Percentiles rank a stretch among this genome's conserved stretches.
phyloP scores from a whole-genome alignment of 2,888 invertebrate genomes.

The Cryptus armator region DNA sequence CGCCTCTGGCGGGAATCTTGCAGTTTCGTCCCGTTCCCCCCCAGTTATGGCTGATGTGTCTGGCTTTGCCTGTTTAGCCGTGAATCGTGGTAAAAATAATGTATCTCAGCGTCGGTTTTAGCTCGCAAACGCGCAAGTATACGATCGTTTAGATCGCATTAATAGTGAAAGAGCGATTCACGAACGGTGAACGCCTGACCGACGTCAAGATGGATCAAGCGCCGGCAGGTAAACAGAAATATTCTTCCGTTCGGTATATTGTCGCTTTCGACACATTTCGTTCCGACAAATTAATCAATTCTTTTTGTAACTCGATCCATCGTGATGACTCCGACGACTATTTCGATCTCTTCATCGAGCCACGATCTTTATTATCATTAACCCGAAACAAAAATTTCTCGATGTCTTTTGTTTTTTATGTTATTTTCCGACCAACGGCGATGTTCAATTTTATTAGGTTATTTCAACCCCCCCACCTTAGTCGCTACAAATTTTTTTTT shows the following conservation, averaged over 20 bases:
- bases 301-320: background rate
- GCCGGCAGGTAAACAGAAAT: conserved; percentile 79
- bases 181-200: conserved; percentile 18
- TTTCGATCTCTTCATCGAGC: background rate
- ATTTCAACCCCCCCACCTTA: background rate
- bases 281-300: background rate
- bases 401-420: background rate
- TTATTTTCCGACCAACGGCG: background rate
- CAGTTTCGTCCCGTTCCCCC: conserved; percentile 16
- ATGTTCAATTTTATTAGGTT: background rate
- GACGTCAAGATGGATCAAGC: conserved; percentile 81
- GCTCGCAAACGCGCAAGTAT: conserved; percentile 53
- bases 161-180: conserved; percentile 8
- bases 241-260: conserved; percentile 37
- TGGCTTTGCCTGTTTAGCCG: conserved; percentile 75
- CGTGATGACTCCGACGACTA: background rate
- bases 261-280: conserved; percentile 25
- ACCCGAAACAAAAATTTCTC: background rate
- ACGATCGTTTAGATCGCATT: conserved; percentile 53
- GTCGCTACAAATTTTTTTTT: too few species aligned
- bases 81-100: conserved; percentile 71
- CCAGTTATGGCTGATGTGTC: conserved; percentile 73
- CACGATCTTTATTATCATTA: background rate
- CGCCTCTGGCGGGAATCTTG: conserved; percentile 63
- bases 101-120: conserved; percentile 68